Base-by-base conservation (phyloP, 2,797 vertebrate genomes). In the Acanthis flammea region DNA sequence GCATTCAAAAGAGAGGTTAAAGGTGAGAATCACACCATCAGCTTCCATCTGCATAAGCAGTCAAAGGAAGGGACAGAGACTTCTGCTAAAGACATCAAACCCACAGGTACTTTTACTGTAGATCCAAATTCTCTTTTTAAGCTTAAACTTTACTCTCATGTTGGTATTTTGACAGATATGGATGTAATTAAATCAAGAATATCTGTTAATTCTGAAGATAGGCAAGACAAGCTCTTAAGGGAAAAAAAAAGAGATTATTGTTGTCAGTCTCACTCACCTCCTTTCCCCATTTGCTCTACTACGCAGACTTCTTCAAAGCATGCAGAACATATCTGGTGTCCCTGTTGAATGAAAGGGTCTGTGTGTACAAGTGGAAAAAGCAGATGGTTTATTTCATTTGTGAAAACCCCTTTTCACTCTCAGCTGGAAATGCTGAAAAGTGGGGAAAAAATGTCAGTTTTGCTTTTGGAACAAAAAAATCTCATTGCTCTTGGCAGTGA, bases 321-420 rank as follows among this genome's bases (percentile, higher is more conserved):
- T 5, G 0, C 19, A 73, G 24, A 74, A 75, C 37, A 22, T 42
- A 76, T 60, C 8, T 67, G 10, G 25, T 67, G 28, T 53, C 30
- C 31, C 27, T 6, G 2, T 27, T 80, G 78, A 85, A 51, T 39
- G 53, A 91, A 82, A 71, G 10, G 9, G 31, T 86, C 77, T 67
- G 62, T 86, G 55, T 74, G 35, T 79, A 24, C 22, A 16, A 87
- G 15, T 35, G 50, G 51, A 80, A 61, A 89, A 94, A 94, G 55
- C 67, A 91, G 75, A 63, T 85, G 72, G 37, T 85, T 95, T 88
- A 90, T 83, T 89, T 70, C 63, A 77, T 87, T 91, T 94, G 44
- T 50, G 81, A 81, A 94, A 93, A 66, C 4, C 9, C 60, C 63
- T 82, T 92, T 91, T 91, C 31, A 63, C 22, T 91, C 62, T 44